phyloP scores from a whole-genome alignment of 1,140 invertebrate species.

The Pogonomyrmex barbatus region DNA sequence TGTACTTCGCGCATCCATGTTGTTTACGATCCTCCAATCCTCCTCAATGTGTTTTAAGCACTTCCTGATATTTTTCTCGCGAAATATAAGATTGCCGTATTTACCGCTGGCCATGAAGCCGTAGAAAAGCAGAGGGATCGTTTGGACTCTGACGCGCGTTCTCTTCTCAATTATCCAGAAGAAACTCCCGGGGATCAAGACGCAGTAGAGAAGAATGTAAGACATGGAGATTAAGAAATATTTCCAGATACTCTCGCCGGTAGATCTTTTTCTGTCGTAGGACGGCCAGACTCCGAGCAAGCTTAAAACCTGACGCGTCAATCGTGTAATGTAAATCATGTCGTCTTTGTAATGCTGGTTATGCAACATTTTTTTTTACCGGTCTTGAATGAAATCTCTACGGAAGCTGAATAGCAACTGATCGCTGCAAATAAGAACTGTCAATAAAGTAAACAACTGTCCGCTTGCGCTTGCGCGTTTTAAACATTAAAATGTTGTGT shows the following conservation, averaged over 20 bases:
- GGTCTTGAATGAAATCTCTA: not conserved
- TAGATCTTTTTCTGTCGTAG: not conserved
- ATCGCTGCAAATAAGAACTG: not conserved
- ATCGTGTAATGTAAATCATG: conserved; percentile 27
- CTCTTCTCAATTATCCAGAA: conserved; percentile 24
- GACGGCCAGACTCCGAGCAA: conserved; percentile 45
- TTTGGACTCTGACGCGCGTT: conserved; percentile 40
- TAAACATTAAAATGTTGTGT: conserved; percentile 1
- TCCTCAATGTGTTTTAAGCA: conserved; percentile 75
- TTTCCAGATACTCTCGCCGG: not conserved
- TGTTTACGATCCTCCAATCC: conserved; percentile 70
- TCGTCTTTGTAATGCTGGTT: conserved; percentile 46
- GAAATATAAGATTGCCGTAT: conserved; percentile 70
- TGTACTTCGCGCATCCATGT: conserved; percentile 29
- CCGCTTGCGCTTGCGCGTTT: conserved; percentile 23
- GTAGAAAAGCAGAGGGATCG: conserved; percentile 73
- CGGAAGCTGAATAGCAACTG: conserved; percentile 13
- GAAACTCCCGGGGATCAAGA: conserved; percentile 22
- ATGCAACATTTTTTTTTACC: not conserved
- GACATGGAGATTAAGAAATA: not conserved
- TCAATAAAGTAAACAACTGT: not conserved
- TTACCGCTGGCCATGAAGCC: conserved; percentile 72
- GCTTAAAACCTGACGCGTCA: conserved; percentile 4
- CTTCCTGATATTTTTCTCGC: conserved; percentile 64
- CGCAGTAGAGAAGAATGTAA: not conserved